Evolutionary conservation across 2,888 invertebrate genomes (phyloP).

Genomic region (Latheticus oryzae): DNA sequence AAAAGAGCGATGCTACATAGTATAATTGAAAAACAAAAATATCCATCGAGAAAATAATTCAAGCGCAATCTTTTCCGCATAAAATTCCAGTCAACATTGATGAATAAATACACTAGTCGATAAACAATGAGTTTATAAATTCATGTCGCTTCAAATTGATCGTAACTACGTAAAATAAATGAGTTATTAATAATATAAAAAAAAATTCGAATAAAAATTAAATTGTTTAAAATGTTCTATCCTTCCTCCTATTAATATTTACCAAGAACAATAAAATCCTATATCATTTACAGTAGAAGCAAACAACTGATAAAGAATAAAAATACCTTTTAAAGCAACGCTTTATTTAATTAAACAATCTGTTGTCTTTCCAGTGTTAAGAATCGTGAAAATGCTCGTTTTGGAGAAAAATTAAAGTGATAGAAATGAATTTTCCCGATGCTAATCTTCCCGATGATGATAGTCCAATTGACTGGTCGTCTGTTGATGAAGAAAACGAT

Average conservation of each 20-base stretch:
- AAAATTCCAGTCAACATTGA: constrained; percentile 14
- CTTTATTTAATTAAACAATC: constrained; percentile 15
- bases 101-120: constrained; percentile 11
- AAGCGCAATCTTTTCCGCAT: constrained; percentile 15
- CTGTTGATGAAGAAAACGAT: constrained; percentile 9
- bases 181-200: constrained; percentile 22
- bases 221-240: too few species aligned
- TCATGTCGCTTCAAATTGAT: constrained; percentile 17
- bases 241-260: constrained; percentile 6
- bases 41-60: constrained; percentile 1
- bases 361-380: constrained; percentile 33
- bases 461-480: constrained; percentile 34
- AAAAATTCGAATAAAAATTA: too few species aligned
- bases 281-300: constrained; percentile 37
- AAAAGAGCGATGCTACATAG: too few species aligned
- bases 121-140: constrained; percentile 20
- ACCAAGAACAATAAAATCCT: constrained; percentile 40
- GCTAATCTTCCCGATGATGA: constrained; percentile 43
- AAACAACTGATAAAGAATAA: constrained; percentile 40
- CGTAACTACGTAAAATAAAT: constrained; percentile 13
- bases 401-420: constrained; percentile 11
- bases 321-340: constrained; percentile 10
- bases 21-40: constrained; percentile 13
- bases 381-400: too few species aligned
- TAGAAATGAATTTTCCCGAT: constrained; percentile 40